Percentiles rank a stretch among this genome's conserved stretches.
Conservation (phyloP, 1,140 invertebrate genomes). For the Zophobas morio region DNA sequence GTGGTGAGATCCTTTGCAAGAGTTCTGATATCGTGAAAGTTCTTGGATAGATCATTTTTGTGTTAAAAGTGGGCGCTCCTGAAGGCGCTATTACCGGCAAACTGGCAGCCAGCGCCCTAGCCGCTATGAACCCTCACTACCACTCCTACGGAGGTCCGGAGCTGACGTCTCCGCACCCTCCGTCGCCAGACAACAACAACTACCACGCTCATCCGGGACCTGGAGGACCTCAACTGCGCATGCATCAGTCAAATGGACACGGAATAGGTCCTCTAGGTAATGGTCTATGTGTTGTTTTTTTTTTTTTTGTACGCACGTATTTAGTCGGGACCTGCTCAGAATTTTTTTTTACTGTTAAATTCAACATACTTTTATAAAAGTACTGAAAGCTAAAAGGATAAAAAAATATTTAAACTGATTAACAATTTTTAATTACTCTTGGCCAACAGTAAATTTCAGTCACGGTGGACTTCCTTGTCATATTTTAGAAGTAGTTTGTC, state of each 20-base stretch:
- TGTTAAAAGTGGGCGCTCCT: conserved; percentile 59
- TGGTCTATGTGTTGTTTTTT: background rate
- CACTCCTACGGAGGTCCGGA: conserved; percentile 76
- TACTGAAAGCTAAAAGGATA: too few species aligned
- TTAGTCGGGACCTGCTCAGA: too few species aligned
- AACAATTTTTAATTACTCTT: too few species aligned
- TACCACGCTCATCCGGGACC: conserved; percentile 65
- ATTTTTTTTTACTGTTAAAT: too few species aligned
- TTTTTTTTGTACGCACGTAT: too few species aligned
- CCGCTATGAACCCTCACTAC: conserved; percentile 80
- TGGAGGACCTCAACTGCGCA: conserved; percentile 60
- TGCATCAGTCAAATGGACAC: conserved; percentile 67
- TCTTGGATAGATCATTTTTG: conserved; percentile 23
- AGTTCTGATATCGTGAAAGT: conserved; percentile 11
- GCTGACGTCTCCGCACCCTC: conserved; percentile 78
- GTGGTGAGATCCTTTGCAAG: conserved; percentile 15
- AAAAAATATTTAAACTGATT: too few species aligned
- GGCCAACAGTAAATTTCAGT: too few species aligned
- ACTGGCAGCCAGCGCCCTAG: conserved; percentile 76
- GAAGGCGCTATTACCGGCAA: conserved; percentile 67
- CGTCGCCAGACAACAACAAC: conserved; percentile 74
- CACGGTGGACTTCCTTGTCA: too few species aligned
- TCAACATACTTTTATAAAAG: too few species aligned
- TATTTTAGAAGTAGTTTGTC: too few species aligned
- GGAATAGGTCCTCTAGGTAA: conserved; percentile 65